Percentiles rank a stretch among this genome's conserved stretches.
phyloP scores from a whole-genome alignment of 2,888 invertebrate species.

The Habroteleia sp. region DNA sequence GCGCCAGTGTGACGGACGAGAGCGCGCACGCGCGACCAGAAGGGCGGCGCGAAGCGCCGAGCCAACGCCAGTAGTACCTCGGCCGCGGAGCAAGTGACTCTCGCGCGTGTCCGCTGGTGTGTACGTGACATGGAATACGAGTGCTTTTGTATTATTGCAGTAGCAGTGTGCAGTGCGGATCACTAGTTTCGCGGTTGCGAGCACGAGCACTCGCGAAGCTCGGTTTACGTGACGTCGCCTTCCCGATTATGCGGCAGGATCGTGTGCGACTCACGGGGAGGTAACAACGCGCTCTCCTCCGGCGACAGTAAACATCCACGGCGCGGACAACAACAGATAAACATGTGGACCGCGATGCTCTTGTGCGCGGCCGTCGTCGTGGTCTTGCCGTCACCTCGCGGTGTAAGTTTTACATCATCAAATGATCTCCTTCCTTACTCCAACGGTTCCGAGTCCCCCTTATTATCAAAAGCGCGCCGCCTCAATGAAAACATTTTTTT shows the following conservation, averaged over 20 bases:
- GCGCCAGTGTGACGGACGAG: conserved; percentile 59
- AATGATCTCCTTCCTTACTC: too few species aligned
- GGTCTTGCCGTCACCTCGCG: conserved; percentile 74
- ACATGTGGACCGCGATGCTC: conserved; percentile 80
- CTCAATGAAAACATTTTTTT: not conserved
- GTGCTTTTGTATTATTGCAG: conserved; percentile 36
- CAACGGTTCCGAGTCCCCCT: too few species aligned
- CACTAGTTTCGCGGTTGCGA: conserved; percentile 18
- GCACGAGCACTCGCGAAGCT: not conserved
- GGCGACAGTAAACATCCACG: conserved; percentile 69
- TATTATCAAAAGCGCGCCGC: not conserved
- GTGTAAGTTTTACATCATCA: conserved; percentile 71
- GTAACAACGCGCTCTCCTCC: conserved; percentile 66
- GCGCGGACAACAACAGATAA: conserved; percentile 65
- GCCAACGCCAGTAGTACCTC: conserved; percentile 69
- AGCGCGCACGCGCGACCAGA: conserved; percentile 20
- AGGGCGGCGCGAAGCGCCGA: conserved; percentile 55
- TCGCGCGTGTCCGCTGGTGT: conserved; percentile 59
- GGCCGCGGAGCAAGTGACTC: conserved; percentile 67
- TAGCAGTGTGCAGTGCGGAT: conserved; percentile 39
- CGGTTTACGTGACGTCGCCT: not conserved
- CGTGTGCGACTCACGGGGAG: conserved; percentile 56
- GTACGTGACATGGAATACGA: conserved; percentile 48
- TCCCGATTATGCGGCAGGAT: conserved; percentile 58
- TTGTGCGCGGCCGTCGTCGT: conserved; percentile 78